Evolutionary conservation across 2,888 invertebrate species (phyloP), one percentile per base, ranked within the genome.

Genomic region (Megaustenia siamemsis): DNA sequence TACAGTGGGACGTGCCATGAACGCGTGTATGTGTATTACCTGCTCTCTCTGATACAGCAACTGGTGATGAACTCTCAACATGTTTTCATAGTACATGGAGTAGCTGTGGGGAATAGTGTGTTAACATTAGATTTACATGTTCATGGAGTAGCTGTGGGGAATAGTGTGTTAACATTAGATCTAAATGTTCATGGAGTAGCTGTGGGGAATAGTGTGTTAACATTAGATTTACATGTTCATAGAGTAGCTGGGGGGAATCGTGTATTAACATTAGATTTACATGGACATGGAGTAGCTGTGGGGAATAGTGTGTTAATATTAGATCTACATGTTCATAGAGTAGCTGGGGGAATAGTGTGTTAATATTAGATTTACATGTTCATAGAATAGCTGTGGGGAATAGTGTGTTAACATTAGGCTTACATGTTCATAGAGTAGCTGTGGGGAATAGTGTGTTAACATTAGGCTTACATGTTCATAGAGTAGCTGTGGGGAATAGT

Each of bases 61-160:
- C 84, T 93, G 93, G 80, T 93, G 93, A 53, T 93, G 90, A 24
- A 90, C 88, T 78, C 92, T 87, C 78, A 94, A 89, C 45, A 93
- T 87, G 80, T 92, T 93, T 87, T 94, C 94, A 89, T 94, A 94
- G 86, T 93, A 93, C 91, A 92, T 93, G 32, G 92, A 92, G 88
- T 94, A 94, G 83, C 93, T 93, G 89, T 28, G n/a, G n/a, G n/a
- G n/a, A n/a, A n/a, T n/a, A n/a, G n/a, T n/a, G n/a, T n/a, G 56
- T 53, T 18, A 60, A 77, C 56, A 60, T 60, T 21, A 0, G 21
- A 24, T 32, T 32, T 21, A 12, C 8, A 43, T 43, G 24, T 73
- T 21, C 40, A 24, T 40, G 24, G 60, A 60, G 53, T 24, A 60
- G 24, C 60, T 10, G 49, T n/a, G 15, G 49, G 15, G 15, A 10